A percentile compares a stretch with the other conserved stretches of the same genome.
Conservation (phyloP, 2,888 invertebrate species). For the Neoascia interrupta region DNA sequence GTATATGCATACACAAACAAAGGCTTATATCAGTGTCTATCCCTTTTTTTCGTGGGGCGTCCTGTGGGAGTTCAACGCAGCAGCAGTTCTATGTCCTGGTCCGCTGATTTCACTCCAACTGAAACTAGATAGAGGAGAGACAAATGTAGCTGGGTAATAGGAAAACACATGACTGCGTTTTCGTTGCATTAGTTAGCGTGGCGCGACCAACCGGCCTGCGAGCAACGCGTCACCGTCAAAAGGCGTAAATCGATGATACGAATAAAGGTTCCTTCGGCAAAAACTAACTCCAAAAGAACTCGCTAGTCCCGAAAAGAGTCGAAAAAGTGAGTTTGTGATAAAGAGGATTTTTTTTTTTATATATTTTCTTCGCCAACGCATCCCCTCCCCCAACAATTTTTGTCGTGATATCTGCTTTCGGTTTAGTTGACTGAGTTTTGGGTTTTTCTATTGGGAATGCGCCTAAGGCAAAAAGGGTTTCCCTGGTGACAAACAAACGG, state of each 20-base stretch:
- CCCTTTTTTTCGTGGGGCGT: neutral
- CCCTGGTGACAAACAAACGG: slow-evolving; percentile 7
- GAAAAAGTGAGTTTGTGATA: too few relatives aligned
- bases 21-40: slow-evolving; percentile 23
- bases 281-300: too few relatives aligned
- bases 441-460: slow-evolving; percentile 3
- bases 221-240: too few relatives aligned
- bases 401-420: slow-evolving; percentile 10
- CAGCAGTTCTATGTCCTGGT: slow-evolving; percentile 20
- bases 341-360: too few relatives aligned
- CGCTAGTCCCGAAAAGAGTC: too few relatives aligned
- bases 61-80: slow-evolving; percentile 5
- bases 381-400: neutral
- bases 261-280: slow-evolving; percentile 3
- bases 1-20: slow-evolving; percentile 20
- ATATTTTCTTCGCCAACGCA: too few relatives aligned
- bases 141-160: slow-evolving; percentile 61
- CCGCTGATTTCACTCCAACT: slow-evolving; percentile 31
- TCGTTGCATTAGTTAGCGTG: slow-evolving; percentile 38
- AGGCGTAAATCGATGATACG: slow-evolving; percentile 24
- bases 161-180: slow-evolving; percentile 62
- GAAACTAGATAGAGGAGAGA: slow-evolving; percentile 30
- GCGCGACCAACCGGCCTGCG: neutral
- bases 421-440: slow-evolving; percentile 27
- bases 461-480: neutral